Evolutionary conservation across 2,797 vertebrate genomes (phyloP).

Genomic region (Protonibea diacanthus): DNA sequence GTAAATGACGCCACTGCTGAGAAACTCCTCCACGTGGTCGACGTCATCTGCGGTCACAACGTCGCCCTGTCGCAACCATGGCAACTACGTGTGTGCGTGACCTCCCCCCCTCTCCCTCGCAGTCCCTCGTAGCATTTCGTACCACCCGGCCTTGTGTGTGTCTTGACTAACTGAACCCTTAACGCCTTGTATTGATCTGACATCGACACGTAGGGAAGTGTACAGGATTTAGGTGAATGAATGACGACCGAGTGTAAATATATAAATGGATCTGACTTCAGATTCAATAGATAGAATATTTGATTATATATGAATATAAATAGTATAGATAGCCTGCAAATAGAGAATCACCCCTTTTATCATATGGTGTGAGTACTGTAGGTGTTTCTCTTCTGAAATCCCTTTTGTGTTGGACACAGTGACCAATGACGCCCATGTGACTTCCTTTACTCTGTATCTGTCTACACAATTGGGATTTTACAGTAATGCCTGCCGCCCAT

Average conservation of each 20-base stretch:
- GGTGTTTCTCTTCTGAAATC: conserved; percentile 43
- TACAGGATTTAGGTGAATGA: conserved; percentile 55
- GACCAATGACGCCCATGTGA: conserved; percentile 32
- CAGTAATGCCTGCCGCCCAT: conserved; percentile 38
- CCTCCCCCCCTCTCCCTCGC: background rate
- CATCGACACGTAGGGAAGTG: conserved; percentile 47
- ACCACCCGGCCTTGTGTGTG: conserved; percentile 60
- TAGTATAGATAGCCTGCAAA: conserved; percentile 71
- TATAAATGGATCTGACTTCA: conserved; percentile 50
- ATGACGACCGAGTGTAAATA: conserved; percentile 68
- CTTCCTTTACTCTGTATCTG: conserved; percentile 19
- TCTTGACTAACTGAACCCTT: conserved; percentile 51
- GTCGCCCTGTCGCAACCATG: conserved; percentile 45
- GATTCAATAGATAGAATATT: conserved; percentile 67
- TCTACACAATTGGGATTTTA: conserved; percentile 41
- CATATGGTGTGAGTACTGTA: conserved; percentile 70
- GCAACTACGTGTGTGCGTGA: conserved; percentile 49
- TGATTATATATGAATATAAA: conserved; percentile 71
- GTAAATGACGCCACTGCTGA: conserved; percentile 80
- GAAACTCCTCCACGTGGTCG: conserved; percentile 70
- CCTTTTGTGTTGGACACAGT: conserved; percentile 44
- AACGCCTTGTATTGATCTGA: conserved; percentile 45
- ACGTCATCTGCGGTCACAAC: conserved; percentile 53
- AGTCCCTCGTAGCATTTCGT: conserved; percentile 41
- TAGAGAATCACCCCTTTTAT: conserved; percentile 53